A percentile compares a stretch with the other conserved stretches of the same genome.
These are phyloP conservation scores for Sorex fumeus DNA, from an alignment of 2,113 vertebrate genomes.

Conservation along the genomic window DNA sequence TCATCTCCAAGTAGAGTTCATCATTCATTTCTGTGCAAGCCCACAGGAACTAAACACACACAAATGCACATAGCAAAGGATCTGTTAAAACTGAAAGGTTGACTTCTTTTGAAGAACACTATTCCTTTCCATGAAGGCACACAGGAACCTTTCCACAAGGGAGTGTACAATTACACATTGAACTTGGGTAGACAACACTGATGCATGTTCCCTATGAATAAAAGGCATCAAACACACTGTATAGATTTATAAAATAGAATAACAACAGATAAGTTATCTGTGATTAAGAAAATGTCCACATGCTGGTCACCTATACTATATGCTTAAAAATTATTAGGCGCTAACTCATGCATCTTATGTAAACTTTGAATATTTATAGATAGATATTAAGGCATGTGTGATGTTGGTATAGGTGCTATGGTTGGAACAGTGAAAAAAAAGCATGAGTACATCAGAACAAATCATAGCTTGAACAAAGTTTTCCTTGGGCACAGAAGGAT, in stretches of 20 bases:
- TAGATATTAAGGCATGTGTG: background rate
- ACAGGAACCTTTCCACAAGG: background rate
- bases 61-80: background rate
- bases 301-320: background rate
- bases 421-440: background rate
- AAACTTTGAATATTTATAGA: background rate
- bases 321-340: background rate
- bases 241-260: background rate
- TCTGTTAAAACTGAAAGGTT: background rate
- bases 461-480: background rate
- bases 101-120: background rate
- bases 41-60: background rate
- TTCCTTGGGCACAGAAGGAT: background rate
- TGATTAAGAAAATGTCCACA: constrained; percentile 6
- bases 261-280: background rate
- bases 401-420: background rate
- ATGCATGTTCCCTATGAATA: background rate
- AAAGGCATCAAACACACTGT: background rate
- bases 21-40: background rate
- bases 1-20: background rate
- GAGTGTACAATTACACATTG: background rate
- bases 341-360: background rate
- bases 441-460: background rate
- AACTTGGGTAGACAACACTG: background rate
- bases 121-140: background rate